Evolutionary conservation across 2,888 invertebrate species (phyloP).

Genomic region (Geotrupes spiniger): DNA sequence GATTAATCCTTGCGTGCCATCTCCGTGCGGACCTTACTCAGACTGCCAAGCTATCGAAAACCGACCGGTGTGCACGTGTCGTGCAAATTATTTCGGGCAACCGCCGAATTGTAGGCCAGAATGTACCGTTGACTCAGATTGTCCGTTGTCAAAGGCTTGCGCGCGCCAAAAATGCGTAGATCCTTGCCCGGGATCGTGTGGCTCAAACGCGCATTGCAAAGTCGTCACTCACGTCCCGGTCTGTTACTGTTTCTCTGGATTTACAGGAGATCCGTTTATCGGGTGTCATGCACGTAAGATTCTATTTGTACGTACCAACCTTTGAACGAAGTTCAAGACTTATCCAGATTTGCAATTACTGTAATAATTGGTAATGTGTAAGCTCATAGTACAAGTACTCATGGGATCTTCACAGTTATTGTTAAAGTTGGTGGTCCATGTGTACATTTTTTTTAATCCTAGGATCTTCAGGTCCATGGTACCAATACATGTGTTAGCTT

Average conservation of each 20-base stretch:
- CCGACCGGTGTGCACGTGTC: conserved; percentile 72
- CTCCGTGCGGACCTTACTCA: conserved; percentile 76
- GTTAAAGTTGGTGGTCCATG: too few relatives aligned
- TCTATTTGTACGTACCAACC: too few relatives aligned
- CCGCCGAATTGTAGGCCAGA: conserved; percentile 78
- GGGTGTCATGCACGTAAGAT: conserved; percentile 60
- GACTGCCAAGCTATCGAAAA: conserved; percentile 66
- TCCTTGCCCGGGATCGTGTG: conserved; percentile 74
- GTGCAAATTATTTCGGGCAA: conserved; percentile 70
- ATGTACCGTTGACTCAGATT: conserved; percentile 71
- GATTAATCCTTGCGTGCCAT: conserved; percentile 64
- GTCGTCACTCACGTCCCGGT: conserved; percentile 71
- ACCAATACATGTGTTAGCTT: too few relatives aligned
- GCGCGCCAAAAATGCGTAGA: conserved; percentile 69
- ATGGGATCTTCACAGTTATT: too few relatives aligned
- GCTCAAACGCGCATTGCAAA: conserved; percentile 66
- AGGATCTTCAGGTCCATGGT: too few relatives aligned
- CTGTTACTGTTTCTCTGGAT: conserved; percentile 68
- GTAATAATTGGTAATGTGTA: too few relatives aligned
- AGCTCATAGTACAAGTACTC: too few relatives aligned
- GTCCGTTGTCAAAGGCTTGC: conserved; percentile 69
- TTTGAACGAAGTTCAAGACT: background rate
- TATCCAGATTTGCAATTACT: conserved; percentile 1
- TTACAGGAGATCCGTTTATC: conserved; percentile 77
- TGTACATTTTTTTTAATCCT: too few relatives aligned